These are phyloP conservation scores for Drosophila navojoa DNA, from an alignment of 1,140 invertebrate species.

Conservation along the genomic window DNA sequence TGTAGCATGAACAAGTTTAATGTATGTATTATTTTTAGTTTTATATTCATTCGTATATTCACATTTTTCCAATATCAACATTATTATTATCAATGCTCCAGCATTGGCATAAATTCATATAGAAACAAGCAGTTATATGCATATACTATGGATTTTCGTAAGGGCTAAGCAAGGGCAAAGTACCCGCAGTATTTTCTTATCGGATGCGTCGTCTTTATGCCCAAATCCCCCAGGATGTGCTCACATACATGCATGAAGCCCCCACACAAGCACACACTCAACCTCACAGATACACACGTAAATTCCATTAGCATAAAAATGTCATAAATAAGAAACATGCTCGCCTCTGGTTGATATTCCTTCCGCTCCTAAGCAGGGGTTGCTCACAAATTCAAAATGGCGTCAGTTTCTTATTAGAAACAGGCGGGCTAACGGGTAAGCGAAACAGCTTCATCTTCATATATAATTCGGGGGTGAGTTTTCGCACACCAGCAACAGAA, in stretches of 20 bases:
- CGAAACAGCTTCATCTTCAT: conserved; percentile 45
- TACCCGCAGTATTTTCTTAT: conserved; percentile 67
- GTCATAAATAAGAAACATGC: conserved; percentile 80
- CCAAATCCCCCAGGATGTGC: conserved; percentile 48
- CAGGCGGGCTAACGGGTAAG: conserved; percentile 30
- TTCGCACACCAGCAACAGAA: conserved; percentile 43
- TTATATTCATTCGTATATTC: background rate
- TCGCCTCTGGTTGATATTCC: conserved; percentile 46
- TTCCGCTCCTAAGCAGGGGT: conserved; percentile 53
- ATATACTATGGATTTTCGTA: background rate
- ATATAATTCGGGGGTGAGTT: conserved; percentile 64
- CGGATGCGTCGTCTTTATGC: conserved; percentile 52
- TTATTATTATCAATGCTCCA: background rate
- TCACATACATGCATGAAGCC: conserved; percentile 1
- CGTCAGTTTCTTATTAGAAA: conserved; percentile 80
- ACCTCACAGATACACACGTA: conserved; percentile 12
- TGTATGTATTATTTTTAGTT: background rate
- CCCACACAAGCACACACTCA: conserved; percentile 25
- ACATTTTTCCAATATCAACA: background rate
- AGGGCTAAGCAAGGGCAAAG: conserved; percentile 10
- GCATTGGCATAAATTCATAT: conserved; percentile 8
- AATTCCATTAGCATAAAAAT: conserved; percentile 82
- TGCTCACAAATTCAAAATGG: conserved; percentile 77
- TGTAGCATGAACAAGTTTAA: too few species aligned
- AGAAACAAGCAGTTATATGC: conserved; percentile 2